Evolutionary conservation across 2,888 invertebrate species (phyloP), one percentile per base, ranked within the genome.

Genomic region (Catocala nupta): DNA sequence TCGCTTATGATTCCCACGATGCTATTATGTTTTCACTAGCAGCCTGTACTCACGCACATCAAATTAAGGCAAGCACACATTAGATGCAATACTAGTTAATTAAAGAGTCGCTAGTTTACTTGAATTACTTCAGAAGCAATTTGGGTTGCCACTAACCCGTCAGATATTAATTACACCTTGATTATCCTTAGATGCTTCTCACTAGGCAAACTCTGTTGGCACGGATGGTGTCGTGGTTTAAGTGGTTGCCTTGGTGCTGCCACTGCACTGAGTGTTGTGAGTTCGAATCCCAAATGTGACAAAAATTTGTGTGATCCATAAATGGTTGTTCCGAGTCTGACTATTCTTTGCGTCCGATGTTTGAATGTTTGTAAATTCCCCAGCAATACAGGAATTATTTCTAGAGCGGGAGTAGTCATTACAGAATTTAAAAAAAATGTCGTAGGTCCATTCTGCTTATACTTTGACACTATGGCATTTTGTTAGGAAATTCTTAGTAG

Each of bases 161-260:
- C 52, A 70, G 67, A 72, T 75, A 77, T 76, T 77, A 76, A 77
- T 77, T 70, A 68, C 62, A 34, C 25, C 66, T 77, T 67, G 59
- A 75, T 76, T 75, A 77, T 70, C 55, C 64, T 25, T 25, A 11
- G 33, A 13, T 44, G 33, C 42, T 56, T 25, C 49, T 42, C 33
- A 55, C 12, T 45, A 0, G 10, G 48, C 39, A 12, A 39, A 47
- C 39, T 49, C 4, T 25, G 43, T 33, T 56, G 49, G 8, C 45
- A 8, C 6, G 9, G 36, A 39, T 9, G 11, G 49, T 5, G 25
- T 25, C 25, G 4, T 3, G 25, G 25, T 25, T 25, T 25, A 25
- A 25, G 25, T 25, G 1, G 25, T 25, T 25, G 25, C 25, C 25
- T 25, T 4, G 25, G 25, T 25, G 25, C 25, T 25, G 25, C 25